Base-by-base conservation (phyloP, 2,113 vertebrate genomes). In the Corythornis cristatus region DNA sequence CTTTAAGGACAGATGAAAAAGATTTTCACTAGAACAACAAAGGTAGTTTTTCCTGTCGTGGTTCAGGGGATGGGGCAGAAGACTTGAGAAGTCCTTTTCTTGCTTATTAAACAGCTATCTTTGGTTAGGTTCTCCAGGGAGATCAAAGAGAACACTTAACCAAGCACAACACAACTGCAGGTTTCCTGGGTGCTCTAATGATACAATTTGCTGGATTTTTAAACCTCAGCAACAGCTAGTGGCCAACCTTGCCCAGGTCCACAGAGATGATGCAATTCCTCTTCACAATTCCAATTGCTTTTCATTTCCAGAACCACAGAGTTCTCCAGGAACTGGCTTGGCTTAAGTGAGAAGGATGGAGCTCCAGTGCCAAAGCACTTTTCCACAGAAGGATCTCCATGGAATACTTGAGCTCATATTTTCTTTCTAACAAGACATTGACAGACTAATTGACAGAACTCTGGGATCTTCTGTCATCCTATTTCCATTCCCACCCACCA, bases 71-170 rank as follows among this genome's bases (percentile, higher is more conserved):
- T 91, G 1, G 5, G 65, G 48, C 80, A 82, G 83, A 83, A 92
- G 67, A 45, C 15, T 2, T 23, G 5, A 79, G 50, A 75, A 70
- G 31, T 35, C 74, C 46, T 84, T 79, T 33, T 58, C 51, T 48
- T 76, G 58, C 33, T 93, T 88, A 87, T 89, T 95, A 93, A 88
- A 35, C 12, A 70, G 53, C 62, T 43, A 35, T 25, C 33, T 58
- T 50, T 46, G 89, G 84, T 90, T 61, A 82, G 37, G 62, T 67
- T 85, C 71, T 85, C 46, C 31, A 31, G 71, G 81, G 37, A 93
- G 71, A 94, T 96, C 89, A 93, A 94, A 95, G 89, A 1, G 1
- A 94, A 23, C 51, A 16, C 54, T 86, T 68, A 72, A 82, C 54
- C 92, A 58, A 92, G 78, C 66, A 57, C 88, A 86, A 68, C 5